phyloP scores from a whole-genome alignment of 1,140 invertebrate species.

The Achatina immaculata region DNA sequence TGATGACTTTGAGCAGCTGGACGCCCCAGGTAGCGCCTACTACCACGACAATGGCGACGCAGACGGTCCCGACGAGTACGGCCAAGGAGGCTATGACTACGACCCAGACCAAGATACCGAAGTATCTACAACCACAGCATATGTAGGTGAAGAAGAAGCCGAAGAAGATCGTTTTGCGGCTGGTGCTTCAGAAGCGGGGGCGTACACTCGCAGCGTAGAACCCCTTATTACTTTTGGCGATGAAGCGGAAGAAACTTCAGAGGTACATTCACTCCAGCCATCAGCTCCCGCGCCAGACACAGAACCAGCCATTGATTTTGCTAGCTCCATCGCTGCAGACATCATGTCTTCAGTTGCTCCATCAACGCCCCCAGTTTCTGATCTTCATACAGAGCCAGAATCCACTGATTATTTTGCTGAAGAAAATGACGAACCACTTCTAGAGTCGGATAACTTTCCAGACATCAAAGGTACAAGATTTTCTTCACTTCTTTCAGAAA shows the following conservation, averaged over 20 bases:
- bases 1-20: constrained; percentile 53
- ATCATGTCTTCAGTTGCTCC: neutral
- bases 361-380: neutral
- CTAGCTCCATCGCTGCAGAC: constrained; percentile 5
- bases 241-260: constrained; percentile 37
- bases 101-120: constrained; percentile 51
- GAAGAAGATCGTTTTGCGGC: constrained; percentile 55
- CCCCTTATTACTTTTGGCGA: constrained; percentile 45
- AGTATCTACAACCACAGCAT: constrained; percentile 46
- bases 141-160: constrained; percentile 51
- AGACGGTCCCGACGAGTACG: neutral
- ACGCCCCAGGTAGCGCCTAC: constrained; percentile 28
- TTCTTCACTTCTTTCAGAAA: no score
- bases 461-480: no score
- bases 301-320: constrained; percentile 36
- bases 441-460: no score
- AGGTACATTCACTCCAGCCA: constrained; percentile 24
- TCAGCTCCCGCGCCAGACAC: constrained; percentile 45
- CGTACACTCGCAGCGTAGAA: constrained; percentile 26
- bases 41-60: constrained; percentile 4
- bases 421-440: neutral
- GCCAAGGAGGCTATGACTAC: neutral
- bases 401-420: neutral
- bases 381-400: neutral
- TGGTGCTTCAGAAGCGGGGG: constrained; percentile 48